Evolutionary conservation across 2,797 vertebrate species (phyloP), one percentile per base, ranked within the genome.

Genomic region (Pseudocheirus occidentalis): DNA sequence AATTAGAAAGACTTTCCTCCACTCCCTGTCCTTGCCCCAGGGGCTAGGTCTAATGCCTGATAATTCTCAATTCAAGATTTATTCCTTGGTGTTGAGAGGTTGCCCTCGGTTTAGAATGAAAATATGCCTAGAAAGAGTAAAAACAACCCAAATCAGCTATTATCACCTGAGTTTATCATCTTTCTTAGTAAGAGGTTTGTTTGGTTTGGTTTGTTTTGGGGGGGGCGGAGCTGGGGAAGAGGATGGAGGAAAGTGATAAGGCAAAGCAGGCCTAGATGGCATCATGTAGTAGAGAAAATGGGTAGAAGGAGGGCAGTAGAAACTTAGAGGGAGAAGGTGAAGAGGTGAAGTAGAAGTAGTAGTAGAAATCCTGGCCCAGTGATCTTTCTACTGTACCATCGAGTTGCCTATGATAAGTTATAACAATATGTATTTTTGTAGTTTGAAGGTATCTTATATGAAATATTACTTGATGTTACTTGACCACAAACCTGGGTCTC

Each of bases 11-110:
- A 12, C 1, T 0, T 2, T 0, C 27, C 53, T 46, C 73, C 5
- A 7, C 52, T 40, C 18, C 6, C 14, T 53, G 73, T 4, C 7
- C 0, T 0, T 16, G 27, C 27, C 9, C 0, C 1, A 50, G 3
- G 40, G 40, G 7, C 40, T 46, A 9, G 13, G 53, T 54, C 56
- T 66, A 90, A 9, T 29, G 59, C 34, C 21, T 11, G 13, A 1
- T n/a, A n/a, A 4, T 31, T 34, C 21, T 46, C 13, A 91, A 50
- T 90, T 28, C 56, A 73, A 34, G 0, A 1, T 40, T 87, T 50
- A n/a, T n/a, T 92, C 7, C 53, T 90, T 94, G 53, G 55, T 58
- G 34, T 58, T 73, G 11, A 57, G 92, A 28, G 81, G 34, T 34
- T 12, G 16, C 24, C n/a, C 66, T 81, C n/a, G 1, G 18, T 40